Base-by-base conservation (phyloP, 1,140 invertebrate species). In the Bombus sylvicola region DNA sequence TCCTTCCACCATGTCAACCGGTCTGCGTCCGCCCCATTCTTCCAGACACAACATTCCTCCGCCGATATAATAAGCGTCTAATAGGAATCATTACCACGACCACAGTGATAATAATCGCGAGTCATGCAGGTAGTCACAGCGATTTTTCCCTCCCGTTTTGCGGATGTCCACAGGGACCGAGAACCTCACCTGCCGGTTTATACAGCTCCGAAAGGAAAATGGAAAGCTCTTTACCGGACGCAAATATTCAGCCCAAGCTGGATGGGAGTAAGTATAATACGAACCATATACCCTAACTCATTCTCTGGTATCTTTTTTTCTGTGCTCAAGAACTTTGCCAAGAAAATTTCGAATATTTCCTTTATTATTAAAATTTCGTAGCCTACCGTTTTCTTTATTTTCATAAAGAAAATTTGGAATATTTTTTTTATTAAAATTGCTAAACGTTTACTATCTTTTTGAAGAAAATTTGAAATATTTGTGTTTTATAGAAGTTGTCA, bases 211-310 rank as follows among this genome's bases (percentile, higher is more conserved):
- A 75, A 91, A 91, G 83, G 92, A 93, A 84, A 93, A 93, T 82
- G 89, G 90, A 75, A 93, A 93, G 84, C 86, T 93, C 74, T 93
- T 93, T 87, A 92, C 92, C n/a, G 91, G 91, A 43, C 89, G 92
- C 75, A 94, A 92, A 89, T 93, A 93, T 85, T 93, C 93, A 10
- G 92, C 92, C 28, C 92, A 92, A 69, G 90, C 87, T 75, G 92
- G 93, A 64, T 91, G 91, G 92, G 90, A 93, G 91, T 92, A 85
- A 93, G 92, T 92, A 92, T 31, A 86, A 59, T 13, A 47, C 9
- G 10, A 0, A 41, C 15, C 12, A 59, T 13, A 28, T 22, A 15
- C 15, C 12, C 25, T 18, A 77, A 28, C 41, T 47, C 8, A 10
- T 22, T 31, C 10, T 47, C n/a, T 22, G 2, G 13, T 73, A 43